A percentile compares a stretch with the other conserved stretches of the same genome.
phyloP scores from a whole-genome alignment of 92 coral and sea anemone genomes.

The Porites cylindrica region DNA sequence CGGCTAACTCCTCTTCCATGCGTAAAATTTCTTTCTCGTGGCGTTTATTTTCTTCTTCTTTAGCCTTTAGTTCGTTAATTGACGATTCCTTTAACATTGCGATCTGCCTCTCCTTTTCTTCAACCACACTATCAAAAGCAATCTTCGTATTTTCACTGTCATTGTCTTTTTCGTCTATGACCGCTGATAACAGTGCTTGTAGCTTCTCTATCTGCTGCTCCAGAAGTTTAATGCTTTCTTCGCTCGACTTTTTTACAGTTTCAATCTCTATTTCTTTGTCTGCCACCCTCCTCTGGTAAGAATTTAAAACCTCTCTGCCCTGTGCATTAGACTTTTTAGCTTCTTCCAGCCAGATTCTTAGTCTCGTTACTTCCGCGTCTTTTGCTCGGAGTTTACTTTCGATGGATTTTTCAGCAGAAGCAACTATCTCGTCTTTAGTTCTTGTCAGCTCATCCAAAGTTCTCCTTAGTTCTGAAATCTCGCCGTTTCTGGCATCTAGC shows the following conservation, averaged over 20 bases:
- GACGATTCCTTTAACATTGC: constrained; percentile 37
- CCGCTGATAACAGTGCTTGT: constrained; percentile 52
- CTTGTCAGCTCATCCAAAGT: constrained; percentile 63
- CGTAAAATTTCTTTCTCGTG: constrained; percentile 32
- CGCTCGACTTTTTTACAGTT: constrained; percentile 45
- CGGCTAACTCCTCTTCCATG: constrained; percentile 27
- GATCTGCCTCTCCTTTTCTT: constrained; percentile 61
- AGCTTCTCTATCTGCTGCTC: constrained; percentile 55
- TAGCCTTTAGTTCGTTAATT: constrained; percentile 13
- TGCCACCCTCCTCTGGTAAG: constrained; percentile 64
- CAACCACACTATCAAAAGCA: constrained; percentile 26
- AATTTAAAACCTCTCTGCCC: constrained; percentile 70
- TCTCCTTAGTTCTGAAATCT: constrained; percentile 68
- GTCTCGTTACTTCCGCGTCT: constrained; percentile 35
- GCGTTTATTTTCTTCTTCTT: constrained; percentile 31
- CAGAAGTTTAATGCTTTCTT: constrained; percentile 24
- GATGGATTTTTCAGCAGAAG: constrained; percentile 39
- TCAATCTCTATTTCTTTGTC: constrained; percentile 66
- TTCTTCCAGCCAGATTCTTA: constrained; percentile 57
- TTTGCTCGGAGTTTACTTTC: constrained; percentile 48
- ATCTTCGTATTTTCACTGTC: constrained; percentile 40
- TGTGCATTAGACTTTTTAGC: constrained; percentile 68
- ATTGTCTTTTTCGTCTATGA: constrained; percentile 56
- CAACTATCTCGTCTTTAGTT: constrained; percentile 34
- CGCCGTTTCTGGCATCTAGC: constrained; percentile 55